Base-by-base conservation (phyloP, 2,797 vertebrate species). In the Eurystomus glaucurus region DNA sequence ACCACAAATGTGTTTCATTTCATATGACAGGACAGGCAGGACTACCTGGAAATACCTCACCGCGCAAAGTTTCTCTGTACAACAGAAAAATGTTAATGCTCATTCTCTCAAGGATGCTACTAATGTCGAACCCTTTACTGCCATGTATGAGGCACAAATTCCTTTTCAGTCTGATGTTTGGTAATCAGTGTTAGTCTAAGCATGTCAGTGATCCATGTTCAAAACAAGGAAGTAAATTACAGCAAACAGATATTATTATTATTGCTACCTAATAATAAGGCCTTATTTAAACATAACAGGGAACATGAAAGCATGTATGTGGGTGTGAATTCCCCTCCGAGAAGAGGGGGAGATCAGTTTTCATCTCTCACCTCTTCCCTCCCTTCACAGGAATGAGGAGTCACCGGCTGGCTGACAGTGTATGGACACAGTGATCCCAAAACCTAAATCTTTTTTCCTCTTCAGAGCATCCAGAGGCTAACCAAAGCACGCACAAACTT, bases 201-300 rank as follows among this genome's bases (percentile, higher is more conserved):
- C 23, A 76, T 9, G 48, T 14, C 25, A 52, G 37, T 26, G 26
- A 85, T 60, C 35, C 26, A 3, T 4, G 11, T 51, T 76, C 77
- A 62, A 75, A 93, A 72, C 29, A 92, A 83, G 64, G 39, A 79
- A 79, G 14, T 29, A 81, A 92, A 79, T 58, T 76, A 61, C 2
- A 5, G 28, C n/a, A 95, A 92, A 78, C 31, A 58, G 31, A 74
- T 37, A 37, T 37, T 78, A 79, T 50, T 78, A 68, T 10, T 48
- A 54, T 52, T 94, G 6, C 37, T 83, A 11, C 21, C 19, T 54
- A 57, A 55, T 48, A 85, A 89, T 19, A 20, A 87, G 55, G 10
- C 25, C 35, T 85, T 79, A 64, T 66, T 93, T 82, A 76, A 91
- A 57, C 15, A 57, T 8, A 91, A 29, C 15, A 81, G 9, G 18